Base-by-base conservation (phyloP, 2,113 vertebrate genomes). In the Trichomycterus rosablanca region DNA sequence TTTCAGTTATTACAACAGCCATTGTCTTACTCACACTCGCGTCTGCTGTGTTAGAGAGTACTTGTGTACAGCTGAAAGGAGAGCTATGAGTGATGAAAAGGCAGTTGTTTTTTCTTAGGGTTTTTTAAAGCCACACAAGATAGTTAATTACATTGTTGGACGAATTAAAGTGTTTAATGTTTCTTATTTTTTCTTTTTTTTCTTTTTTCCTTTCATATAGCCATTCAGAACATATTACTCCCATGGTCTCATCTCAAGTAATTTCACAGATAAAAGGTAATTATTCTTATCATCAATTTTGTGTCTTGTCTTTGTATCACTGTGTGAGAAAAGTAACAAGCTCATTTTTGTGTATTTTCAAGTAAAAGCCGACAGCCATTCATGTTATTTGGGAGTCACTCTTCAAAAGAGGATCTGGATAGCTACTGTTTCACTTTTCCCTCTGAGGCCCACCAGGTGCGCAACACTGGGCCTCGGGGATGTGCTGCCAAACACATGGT, bases 231-330 rank as follows among this genome's bases (percentile, higher is more conserved):
- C 87, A 66, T 97, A 95, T 57, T 98, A 93, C 82, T 93, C 89
- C 58, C 92, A 97, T 5, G 95, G 94, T 22, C 88, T 97, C 86
- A 89, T 96, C 73, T 97, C 95, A 16, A 97, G 92, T 81, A 94
- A 94, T 78, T 89, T 97, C 72, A 88, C 92, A 62, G 92, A 95
- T 73, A 93, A 91, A 79, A 93, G 94, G 95, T 97, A 84, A 10
- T 54, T 40, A 4, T 11, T 57, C 49, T 72, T 43, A 20, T 1
- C 26, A n/a, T 1, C 3, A 4, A 15, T 8, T 44, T 1, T 32
- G 18, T 19, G 5, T 24, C 7, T 26, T 12, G 9, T 6, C 10
- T n/a, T n/a, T n/a, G n/a, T n/a, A n/a, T n/a, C n/a, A n/a, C n/a
- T n/a, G n/a, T n/a, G n/a, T n/a, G n/a, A 35, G 26, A 11, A 28